Percentiles rank a stretch among this genome's conserved stretches.
These are phyloP conservation scores for Paramacrobiotus metropolitanus DNA, from an alignment of 1,140 invertebrate species.

Conservation along the genomic window DNA sequence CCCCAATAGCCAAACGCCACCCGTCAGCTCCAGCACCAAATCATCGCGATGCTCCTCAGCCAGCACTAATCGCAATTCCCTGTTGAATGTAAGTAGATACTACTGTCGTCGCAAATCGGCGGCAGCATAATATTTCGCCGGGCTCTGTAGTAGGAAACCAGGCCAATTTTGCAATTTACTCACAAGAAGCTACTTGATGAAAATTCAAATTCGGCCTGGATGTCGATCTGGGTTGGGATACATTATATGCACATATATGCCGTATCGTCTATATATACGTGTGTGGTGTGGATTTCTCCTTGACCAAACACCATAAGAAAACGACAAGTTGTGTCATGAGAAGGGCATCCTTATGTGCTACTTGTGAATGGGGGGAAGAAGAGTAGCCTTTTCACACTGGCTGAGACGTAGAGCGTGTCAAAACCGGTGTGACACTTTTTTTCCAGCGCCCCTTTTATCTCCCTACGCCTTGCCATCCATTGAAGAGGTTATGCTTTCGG, in stretches of 20 bases:
- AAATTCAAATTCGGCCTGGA: constrained; percentile 2
- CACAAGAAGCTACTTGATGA: constrained; percentile 1
- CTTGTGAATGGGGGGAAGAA: no score
- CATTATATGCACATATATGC: no score
- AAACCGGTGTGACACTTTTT: no score
- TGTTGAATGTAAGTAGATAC: constrained; percentile 5
- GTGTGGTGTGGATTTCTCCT: neutral
- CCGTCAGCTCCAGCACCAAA: neutral
- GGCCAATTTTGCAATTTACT: constrained; percentile 5
- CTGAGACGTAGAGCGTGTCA: no score
- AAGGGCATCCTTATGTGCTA: no score
- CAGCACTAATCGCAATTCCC: constrained; percentile 4
- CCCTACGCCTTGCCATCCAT: no score
- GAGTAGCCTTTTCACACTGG: no score
- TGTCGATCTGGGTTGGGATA: neutral
- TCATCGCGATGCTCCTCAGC: constrained; percentile 3
- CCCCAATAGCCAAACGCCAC: neutral
- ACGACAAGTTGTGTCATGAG: neutral
- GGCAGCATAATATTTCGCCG: no score
- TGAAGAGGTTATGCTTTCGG: no score
- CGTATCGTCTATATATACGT: no score
- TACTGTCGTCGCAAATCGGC: no score
- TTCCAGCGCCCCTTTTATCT: no score
- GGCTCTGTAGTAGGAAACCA: neutral
- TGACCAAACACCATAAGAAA: neutral